Conservation (phyloP, 2,113 vertebrate species). For the Lepidothrix coronata region DNA sequence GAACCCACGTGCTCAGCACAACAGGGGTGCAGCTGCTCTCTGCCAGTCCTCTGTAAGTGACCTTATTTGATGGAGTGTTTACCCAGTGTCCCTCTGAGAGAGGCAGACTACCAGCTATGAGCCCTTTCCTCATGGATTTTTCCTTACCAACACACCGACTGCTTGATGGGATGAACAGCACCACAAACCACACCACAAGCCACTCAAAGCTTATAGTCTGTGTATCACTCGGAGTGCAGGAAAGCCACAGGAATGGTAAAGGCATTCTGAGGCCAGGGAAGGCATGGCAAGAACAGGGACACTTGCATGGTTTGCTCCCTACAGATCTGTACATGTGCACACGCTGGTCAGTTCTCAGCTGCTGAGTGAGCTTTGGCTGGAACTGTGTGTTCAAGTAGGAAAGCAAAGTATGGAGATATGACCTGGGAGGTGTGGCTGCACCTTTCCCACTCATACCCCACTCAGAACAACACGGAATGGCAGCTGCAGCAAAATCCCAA, state of each 20-base stretch:
- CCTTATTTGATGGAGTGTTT: background rate
- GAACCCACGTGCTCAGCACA: background rate
- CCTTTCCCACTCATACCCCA: background rate
- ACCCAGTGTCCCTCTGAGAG: background rate
- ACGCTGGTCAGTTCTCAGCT: background rate
- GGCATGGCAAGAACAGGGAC: background rate
- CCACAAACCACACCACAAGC: background rate
- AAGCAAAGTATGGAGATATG: background rate
- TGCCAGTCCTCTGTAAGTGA: background rate
- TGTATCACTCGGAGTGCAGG: background rate
- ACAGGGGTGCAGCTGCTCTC: background rate
- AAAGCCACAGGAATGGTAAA: background rate
- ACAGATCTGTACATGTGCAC: too few relatives aligned
- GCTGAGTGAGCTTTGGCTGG: background rate
- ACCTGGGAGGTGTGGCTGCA: background rate
- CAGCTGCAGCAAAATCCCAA: background rate
- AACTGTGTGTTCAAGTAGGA: background rate
- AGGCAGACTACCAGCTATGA: background rate
- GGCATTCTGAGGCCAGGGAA: background rate
- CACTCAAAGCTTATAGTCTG: rapidly evolving
- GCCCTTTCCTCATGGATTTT: background rate
- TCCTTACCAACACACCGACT: background rate
- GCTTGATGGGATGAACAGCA: background rate
- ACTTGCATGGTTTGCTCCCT: background rate
- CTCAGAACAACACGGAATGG: background rate